Base-by-base conservation (phyloP, 2,113 vertebrate species). In the Scatophagus argus region DNA sequence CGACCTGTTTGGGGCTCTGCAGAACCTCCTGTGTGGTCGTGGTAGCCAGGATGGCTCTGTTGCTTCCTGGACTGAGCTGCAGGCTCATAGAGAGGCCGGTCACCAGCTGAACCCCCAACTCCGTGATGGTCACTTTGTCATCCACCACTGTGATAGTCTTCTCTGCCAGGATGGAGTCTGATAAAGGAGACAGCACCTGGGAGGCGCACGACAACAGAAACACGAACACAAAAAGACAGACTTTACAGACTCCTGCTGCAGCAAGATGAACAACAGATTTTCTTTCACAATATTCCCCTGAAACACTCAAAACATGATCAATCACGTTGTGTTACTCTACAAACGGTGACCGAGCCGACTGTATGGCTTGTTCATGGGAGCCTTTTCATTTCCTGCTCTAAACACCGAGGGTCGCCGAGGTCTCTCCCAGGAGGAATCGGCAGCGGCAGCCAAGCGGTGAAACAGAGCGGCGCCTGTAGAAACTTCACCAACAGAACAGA, bases 151-250 rank as follows among this genome's bases (percentile, higher is more conserved):
- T 97, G 74, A 99, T 93, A 0, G 97, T 97, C 92, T 96, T 98
- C 94, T 99, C 98, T 1, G 97, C 98, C 94, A 99, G 93, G 93
- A 99, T 99, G 41, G 98, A 97, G 94, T 98, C 97, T 0, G 97
- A 99, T 60, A 99, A 84, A 4, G 97, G 97, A 71, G 97, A 99
- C 80, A 99, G 81, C 66, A 99, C 98, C 97, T 99, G 85, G 17
- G 23, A 39, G 14, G 13, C 3, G 38, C 6, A 54, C 65, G 60
- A 70, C 44, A 41, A 44, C 1, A 54, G 3, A 27, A 6, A 71
- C n/a, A n/a, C n/a, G n/a, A 43, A 46, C n/a, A 55, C 27, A 6
- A 36, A 4, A 36, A 3, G 23, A 55, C 54, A 55, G 6, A 55
- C 2, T 68, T 47, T 34, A 41, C 14, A 60, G 19, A 56, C 41